Evolutionary conservation across 2,113 vertebrate genomes (phyloP).

Genomic region (Megaleporinus macrocephalus): DNA sequence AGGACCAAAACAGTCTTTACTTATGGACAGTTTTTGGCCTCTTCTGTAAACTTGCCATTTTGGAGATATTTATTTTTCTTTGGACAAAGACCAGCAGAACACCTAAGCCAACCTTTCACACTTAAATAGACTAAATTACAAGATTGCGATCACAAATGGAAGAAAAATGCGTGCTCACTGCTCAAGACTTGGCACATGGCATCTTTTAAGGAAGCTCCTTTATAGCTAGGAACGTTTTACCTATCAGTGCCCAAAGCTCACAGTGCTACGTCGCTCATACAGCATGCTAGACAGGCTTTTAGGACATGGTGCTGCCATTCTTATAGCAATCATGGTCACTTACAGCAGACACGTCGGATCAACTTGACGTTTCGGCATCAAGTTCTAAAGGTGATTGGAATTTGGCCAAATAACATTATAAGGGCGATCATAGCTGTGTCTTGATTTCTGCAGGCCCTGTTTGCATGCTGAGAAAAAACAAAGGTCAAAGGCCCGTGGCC

Average conservation of each 20-base stretch:
- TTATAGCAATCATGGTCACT: not conserved
- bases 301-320: not conserved
- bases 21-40: too few relatives aligned
- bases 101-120: too few relatives aligned
- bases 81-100: too few relatives aligned
- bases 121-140: too few relatives aligned
- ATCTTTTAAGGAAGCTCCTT: slow-evolving; percentile 74
- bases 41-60: too few relatives aligned
- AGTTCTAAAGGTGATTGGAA: not conserved
- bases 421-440: not conserved
- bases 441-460: not conserved
- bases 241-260: slow-evolving; percentile 79
- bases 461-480: not conserved
- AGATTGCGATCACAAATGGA: too few relatives aligned
- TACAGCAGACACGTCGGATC: not conserved
- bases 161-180: too few relatives aligned
- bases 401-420: not conserved
- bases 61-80: too few relatives aligned
- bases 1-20: too few relatives aligned
- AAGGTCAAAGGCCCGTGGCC: slow-evolving; percentile 22
- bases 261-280: slow-evolving; percentile 53
- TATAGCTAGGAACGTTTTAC: slow-evolving; percentile 47
- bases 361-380: not conserved
- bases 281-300: not conserved
- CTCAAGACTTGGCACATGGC: too few relatives aligned